Conservation (phyloP, 2,113 vertebrate species). For the Ploceus nigricollis region DNA sequence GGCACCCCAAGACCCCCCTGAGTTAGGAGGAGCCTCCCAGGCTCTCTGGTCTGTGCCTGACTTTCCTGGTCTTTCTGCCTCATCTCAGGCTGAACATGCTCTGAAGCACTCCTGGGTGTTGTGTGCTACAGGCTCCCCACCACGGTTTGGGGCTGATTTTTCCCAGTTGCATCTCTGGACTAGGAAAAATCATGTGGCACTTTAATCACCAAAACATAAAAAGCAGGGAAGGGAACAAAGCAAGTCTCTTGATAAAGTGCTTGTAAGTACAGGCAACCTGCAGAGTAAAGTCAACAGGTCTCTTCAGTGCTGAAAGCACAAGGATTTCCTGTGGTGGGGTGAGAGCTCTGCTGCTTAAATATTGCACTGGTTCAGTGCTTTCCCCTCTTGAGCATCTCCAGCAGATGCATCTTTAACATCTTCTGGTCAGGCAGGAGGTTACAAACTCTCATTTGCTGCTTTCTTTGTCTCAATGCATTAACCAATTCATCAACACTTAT, state of each 20-base stretch:
- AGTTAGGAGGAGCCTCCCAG: background rate
- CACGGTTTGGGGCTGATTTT: background rate
- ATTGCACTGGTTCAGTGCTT: background rate
- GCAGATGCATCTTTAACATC: background rate
- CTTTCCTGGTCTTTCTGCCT: background rate
- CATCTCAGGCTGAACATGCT: accelerated
- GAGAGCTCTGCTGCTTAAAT: background rate
- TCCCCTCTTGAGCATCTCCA: background rate
- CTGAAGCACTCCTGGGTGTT: too few relatives aligned
- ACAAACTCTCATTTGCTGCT: background rate
- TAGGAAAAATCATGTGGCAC: background rate
- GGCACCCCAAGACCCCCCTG: background rate
- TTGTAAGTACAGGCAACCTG: background rate
- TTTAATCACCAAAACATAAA: background rate
- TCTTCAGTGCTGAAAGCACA: background rate
- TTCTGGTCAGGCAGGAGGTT: background rate
- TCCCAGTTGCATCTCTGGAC: background rate
- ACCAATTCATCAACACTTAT: background rate
- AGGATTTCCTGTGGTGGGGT: background rate
- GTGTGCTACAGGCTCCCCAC: accelerated
- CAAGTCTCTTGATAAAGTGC: background rate
- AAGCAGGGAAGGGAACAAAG: background rate
- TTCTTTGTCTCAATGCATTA: background rate
- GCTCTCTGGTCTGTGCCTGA: background rate
- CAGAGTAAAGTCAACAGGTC: background rate